Conservation (phyloP, 1,140 invertebrate genomes). For the Heliconius eleuchia region DNA sequence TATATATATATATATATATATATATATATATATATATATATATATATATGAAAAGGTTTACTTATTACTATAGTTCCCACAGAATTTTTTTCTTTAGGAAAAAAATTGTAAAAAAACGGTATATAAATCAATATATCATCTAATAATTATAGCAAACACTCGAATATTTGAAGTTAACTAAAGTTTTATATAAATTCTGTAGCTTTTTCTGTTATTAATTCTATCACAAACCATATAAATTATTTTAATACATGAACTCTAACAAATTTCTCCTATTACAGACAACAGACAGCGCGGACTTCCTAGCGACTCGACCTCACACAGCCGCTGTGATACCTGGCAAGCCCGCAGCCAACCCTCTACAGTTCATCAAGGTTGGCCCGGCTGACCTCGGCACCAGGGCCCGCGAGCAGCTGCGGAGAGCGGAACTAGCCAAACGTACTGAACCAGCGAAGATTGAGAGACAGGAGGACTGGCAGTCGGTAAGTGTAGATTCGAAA, state of each 20-base stretch:
- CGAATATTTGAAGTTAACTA: no score
- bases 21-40: no score
- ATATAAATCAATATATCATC: no score
- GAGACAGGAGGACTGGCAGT: slow-evolving; percentile 96
- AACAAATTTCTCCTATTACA: slow-evolving; percentile 45
- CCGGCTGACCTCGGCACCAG: slow-evolving; percentile 92
- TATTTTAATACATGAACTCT: not conserved
- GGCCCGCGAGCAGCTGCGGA: slow-evolving; percentile 92
- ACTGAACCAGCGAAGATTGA: slow-evolving; percentile 87
- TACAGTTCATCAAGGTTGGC: slow-evolving; percentile 92
- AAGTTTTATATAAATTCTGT: no score
- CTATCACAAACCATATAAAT: no score
- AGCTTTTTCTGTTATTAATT: no score
- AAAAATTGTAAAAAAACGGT: no score
- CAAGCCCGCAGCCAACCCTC: slow-evolving; percentile 90
- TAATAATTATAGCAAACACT: no score
- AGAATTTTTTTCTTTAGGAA: no score
- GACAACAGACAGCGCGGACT: slow-evolving; percentile 77
- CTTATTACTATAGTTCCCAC: no score
- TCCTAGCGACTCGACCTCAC: slow-evolving; percentile 71
- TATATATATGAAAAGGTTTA: no score
- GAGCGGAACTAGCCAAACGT: slow-evolving; percentile 91
- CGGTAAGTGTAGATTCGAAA: slow-evolving; percentile 83
- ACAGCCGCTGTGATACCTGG: slow-evolving; percentile 82
- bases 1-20: no score